These are phyloP conservation scores for Orthonyx spaldingii DNA, from an alignment of 2,113 vertebrate genomes.

Conservation along the genomic window DNA sequence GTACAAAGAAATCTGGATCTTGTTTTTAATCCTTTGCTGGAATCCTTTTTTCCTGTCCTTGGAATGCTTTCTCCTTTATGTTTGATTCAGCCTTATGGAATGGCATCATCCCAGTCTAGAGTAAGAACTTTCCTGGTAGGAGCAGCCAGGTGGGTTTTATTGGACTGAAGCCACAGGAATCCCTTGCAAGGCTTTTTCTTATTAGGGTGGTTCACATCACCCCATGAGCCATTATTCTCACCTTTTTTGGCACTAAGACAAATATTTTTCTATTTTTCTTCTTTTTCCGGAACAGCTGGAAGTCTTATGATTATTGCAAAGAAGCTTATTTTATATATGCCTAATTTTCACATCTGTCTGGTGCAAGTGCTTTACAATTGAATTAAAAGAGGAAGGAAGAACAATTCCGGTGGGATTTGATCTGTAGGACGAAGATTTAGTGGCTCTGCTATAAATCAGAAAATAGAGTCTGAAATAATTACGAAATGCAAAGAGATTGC, in stretches of 20 bases:
- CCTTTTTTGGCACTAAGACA: background rate
- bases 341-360: background rate
- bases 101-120: background rate
- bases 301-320: background rate
- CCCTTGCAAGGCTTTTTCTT: background rate
- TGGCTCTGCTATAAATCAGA: background rate
- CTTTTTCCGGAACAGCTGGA: background rate
- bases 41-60: background rate
- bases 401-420: background rate
- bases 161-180: background rate
- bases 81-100: background rate
- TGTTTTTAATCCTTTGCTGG: background rate
- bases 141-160: background rate
- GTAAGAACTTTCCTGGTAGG: background rate
- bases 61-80: background rate
- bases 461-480: background rate
- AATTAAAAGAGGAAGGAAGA: background rate
- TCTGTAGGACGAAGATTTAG: background rate
- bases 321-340: background rate
- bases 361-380: background rate
- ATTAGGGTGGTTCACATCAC: background rate
- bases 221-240: background rate
- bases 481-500: background rate
- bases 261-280: background rate
- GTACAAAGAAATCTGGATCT: background rate